phyloP scores from a whole-genome alignment of 2,113 vertebrate species.

The Xyrauchen texanus region DNA sequence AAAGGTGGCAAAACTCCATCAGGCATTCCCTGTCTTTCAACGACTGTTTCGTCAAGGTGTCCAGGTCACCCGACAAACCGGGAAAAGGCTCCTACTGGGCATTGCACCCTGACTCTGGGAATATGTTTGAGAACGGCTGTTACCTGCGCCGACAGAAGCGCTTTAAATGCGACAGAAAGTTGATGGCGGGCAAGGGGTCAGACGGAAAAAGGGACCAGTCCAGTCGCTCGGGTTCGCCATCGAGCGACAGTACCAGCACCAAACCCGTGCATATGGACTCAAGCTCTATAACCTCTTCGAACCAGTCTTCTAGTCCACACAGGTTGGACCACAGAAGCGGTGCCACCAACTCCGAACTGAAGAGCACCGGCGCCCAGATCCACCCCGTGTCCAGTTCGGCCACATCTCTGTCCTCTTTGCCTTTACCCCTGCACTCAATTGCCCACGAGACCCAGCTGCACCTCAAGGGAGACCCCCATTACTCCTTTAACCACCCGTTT shows the following conservation, averaged over 20 bases:
- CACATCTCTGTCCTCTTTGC: slow-evolving; percentile 79
- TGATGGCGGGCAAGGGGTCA: slow-evolving; percentile 67
- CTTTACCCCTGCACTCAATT: slow-evolving; percentile 81
- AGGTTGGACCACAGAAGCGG: slow-evolving; percentile 79
- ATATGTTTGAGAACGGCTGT: slow-evolving; percentile 99
- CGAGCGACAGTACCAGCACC: slow-evolving; percentile 69
- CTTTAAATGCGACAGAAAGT: slow-evolving; percentile 94
- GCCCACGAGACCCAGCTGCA: slow-evolving; percentile 88
- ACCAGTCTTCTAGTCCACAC: slow-evolving; percentile 77
- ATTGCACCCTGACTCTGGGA: slow-evolving; percentile 95
- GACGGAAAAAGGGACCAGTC: slow-evolving; percentile 75
- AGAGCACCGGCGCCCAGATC: slow-evolving; percentile 76
- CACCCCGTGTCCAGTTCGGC: slow-evolving; percentile 76
- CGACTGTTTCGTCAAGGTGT: slow-evolving; percentile 98
- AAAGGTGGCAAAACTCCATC: slow-evolving; percentile 99
- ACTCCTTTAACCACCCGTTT: slow-evolving; percentile 98
- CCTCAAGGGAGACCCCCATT: slow-evolving; percentile 94
- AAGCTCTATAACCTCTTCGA: slow-evolving; percentile 71
- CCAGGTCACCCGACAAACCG: slow-evolving; percentile 94
- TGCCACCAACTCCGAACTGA: slow-evolving; percentile 76
- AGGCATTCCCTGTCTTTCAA: slow-evolving; percentile 97
- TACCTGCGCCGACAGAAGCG: slow-evolving; percentile 96
- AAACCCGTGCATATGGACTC: slow-evolving; percentile 80
- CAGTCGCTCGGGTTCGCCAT: slow-evolving; percentile 75
- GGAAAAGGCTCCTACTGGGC: slow-evolving; percentile 99